These are phyloP conservation scores for Holacanthella duospinosa DNA, from an alignment of 2,888 invertebrate genomes.

Conservation along the genomic window DNA sequence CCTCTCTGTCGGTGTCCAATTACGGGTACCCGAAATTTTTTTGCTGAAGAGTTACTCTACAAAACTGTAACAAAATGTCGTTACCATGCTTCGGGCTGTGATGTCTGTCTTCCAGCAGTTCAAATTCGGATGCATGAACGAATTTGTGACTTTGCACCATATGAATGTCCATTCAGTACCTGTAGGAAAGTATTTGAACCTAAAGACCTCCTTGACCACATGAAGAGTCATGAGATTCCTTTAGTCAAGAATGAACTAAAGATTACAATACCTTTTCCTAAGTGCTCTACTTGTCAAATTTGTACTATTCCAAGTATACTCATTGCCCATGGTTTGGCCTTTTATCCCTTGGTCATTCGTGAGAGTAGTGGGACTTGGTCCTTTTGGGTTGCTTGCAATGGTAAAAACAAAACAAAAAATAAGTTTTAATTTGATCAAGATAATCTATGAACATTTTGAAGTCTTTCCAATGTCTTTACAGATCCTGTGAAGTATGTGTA, in stretches of 20 bases:
- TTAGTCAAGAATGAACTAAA: slow-evolving; percentile 12
- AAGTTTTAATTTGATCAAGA: not conserved
- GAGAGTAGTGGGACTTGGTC: slow-evolving; percentile 17
- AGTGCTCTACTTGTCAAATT: slow-evolving; percentile 1
- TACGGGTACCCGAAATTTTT: slow-evolving; percentile 14
- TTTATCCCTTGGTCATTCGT: slow-evolving; percentile 16
- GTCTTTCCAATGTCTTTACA: not conserved
- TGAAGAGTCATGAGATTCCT: slow-evolving; percentile 14
- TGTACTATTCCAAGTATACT: slow-evolving; percentile 19
- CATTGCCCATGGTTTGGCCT: slow-evolving; percentile 6
- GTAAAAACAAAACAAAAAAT: not conserved
- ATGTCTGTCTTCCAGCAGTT: slow-evolving; percentile 15
- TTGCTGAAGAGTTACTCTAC: slow-evolving; percentile 18
- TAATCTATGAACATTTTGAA: not conserved
- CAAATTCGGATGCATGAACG: slow-evolving; percentile 16
- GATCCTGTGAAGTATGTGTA: slow-evolving; percentile 11
- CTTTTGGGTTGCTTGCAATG: slow-evolving; percentile 14
- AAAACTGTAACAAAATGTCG: slow-evolving; percentile 15
- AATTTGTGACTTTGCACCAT: slow-evolving; percentile 20
- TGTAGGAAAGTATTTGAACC: slow-evolving; percentile 13
- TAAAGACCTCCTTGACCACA: slow-evolving; percentile 14
- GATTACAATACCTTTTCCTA: slow-evolving; percentile 4
- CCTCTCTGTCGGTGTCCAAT: slow-evolving; percentile 16
- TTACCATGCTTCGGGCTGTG: slow-evolving; percentile 12
- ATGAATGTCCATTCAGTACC: slow-evolving; percentile 19